Evolutionary conservation across 2,888 invertebrate genomes (phyloP).

Genomic region (Nezara viridula): DNA sequence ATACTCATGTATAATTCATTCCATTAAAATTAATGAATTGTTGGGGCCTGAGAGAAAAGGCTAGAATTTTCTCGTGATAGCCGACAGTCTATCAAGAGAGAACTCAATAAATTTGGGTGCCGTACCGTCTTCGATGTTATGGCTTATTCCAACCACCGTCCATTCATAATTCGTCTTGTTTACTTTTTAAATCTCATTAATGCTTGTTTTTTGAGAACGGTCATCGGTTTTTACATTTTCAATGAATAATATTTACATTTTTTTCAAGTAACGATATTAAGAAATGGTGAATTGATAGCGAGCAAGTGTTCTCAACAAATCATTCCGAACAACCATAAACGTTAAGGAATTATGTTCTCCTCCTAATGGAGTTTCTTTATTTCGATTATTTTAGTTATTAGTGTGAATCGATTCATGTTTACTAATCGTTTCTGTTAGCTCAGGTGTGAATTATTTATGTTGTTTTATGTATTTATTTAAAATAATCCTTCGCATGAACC

Average conservation of each 20-base stretch:
- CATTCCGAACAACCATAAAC: neutral
- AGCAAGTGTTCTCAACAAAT: slow-evolving; percentile 8
- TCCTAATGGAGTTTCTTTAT: neutral
- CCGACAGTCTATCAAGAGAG: slow-evolving; percentile 11
- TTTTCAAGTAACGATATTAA: neutral
- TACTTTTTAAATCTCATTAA: slow-evolving; percentile 50
- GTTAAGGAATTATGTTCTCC: neutral
- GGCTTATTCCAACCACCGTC: neutral
- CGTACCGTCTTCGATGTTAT: neutral
- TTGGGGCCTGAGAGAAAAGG: neutral
- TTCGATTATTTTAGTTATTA: neutral
- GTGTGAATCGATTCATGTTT: neutral
- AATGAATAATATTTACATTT: slow-evolving; percentile 59
- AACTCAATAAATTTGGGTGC: slow-evolving; percentile 23
- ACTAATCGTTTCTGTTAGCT: neutral
- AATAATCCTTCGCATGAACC: neutral
- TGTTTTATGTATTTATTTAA: neutral
- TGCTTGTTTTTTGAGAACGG: neutral
- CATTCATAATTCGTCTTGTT: neutral
- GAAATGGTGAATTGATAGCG: neutral
- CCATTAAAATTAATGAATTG: slow-evolving; percentile 62
- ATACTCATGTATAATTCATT: slow-evolving; percentile 61
- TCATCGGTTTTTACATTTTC: slow-evolving; percentile 38
- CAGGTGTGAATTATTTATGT: neutral
- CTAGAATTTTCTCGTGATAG: slow-evolving; percentile 50